These are phyloP conservation scores for Gracilinanus agilis DNA, from an alignment of 2,113 vertebrate genomes.

Conservation along the genomic window DNA sequence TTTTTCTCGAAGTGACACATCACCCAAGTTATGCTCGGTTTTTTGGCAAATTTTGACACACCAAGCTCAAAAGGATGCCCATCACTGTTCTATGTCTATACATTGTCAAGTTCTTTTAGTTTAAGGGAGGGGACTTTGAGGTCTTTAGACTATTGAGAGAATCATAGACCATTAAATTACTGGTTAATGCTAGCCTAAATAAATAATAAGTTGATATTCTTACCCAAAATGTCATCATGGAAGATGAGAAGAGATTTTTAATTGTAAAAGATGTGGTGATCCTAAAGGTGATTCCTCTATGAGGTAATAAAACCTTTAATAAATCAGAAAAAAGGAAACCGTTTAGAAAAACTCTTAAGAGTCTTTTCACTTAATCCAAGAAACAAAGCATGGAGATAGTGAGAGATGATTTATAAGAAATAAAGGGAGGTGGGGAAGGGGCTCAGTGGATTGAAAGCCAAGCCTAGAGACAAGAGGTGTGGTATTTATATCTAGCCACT, in stretches of 20 bases:
- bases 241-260: not conserved
- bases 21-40: no score
- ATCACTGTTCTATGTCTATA: not conserved
- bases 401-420: not conserved
- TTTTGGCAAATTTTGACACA: no score
- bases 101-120: not conserved
- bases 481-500: no score
- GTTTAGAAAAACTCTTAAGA: not conserved
- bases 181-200: no score
- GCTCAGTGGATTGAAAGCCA: no score
- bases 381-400: not conserved
- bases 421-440: no score
- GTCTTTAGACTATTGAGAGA: no score
- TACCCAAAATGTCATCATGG: not conserved
- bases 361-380: not conserved
- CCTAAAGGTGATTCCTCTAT: not conserved
- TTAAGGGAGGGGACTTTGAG: not conserved
- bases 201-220: no score
- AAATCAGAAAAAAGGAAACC: not conserved
- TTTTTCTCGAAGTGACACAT: no score
- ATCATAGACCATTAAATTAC: no score
- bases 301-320: not conserved
- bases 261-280: not conserved
- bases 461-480: no score
- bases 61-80: no score